phyloP scores from a whole-genome alignment of 1,140 invertebrate genomes.

The Drosophila tristis region DNA sequence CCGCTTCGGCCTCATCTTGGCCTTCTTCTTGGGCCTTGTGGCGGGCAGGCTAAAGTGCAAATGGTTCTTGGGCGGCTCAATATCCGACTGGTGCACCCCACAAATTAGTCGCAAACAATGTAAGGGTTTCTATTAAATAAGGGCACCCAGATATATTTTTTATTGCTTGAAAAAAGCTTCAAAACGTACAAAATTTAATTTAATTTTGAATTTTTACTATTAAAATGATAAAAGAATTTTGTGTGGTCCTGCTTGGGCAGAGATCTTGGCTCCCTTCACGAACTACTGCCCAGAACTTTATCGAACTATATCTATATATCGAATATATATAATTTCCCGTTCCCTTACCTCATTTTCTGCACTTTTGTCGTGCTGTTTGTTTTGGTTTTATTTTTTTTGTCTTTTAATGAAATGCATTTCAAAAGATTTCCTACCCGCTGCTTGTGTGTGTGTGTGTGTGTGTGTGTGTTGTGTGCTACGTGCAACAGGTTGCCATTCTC shows the following conservation, averaged over 20 bases:
- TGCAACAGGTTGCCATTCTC: constrained; percentile 67
- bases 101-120: constrained; percentile 10
- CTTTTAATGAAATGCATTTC: constrained; percentile 63
- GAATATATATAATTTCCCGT: background rate
- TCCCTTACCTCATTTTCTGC: background rate
- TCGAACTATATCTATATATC: no score
- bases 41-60: constrained; percentile 60
- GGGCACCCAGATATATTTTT: no score
- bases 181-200: no score
- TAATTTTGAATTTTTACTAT: no score
- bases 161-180: no score
- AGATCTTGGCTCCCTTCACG: no score
- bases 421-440: constrained; percentile 40
- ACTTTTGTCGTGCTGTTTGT: constrained; percentile 3
- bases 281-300: no score
- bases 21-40: constrained; percentile 12
- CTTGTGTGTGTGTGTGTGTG: constrained; percentile 29
- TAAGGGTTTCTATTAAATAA: no score
- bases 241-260: no score
- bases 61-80: constrained; percentile 48
- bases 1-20: constrained; percentile 4
- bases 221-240: no score
- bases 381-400: constrained; percentile 17
- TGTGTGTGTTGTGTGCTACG: background rate
- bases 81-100: constrained; percentile 3